phyloP scores from a whole-genome alignment of 2,888 invertebrate species.

The Serrognathus titanus region DNA sequence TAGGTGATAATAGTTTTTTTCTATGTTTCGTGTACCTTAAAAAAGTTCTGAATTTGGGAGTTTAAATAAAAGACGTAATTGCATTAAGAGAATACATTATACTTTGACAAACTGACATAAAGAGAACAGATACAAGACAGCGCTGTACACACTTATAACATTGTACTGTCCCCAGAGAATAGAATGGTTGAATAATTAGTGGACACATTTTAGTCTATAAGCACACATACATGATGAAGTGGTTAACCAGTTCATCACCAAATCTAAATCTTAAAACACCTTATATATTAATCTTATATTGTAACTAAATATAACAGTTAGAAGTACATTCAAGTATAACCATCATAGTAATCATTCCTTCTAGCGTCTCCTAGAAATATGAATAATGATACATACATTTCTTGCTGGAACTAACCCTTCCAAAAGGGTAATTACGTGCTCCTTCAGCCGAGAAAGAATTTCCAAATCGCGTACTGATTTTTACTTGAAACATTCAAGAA shows the following conservation, averaged over 20 bases:
- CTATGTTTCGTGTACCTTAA: too few species aligned
- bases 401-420: neutral
- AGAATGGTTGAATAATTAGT: slow-evolving; percentile 9
- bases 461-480: slow-evolving; percentile 26
- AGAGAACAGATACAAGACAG: slow-evolving; percentile 30
- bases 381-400: slow-evolving; percentile 1
- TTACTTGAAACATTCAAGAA: slow-evolving; percentile 19
- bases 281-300: slow-evolving; percentile 20
- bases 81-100: slow-evolving; percentile 47
- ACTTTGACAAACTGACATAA: slow-evolving; percentile 35
- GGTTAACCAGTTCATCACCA: slow-evolving; percentile 36
- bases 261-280: slow-evolving; percentile 26
- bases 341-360: slow-evolving; percentile 29
- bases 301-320: slow-evolving; percentile 20
- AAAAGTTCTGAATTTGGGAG: neutral
- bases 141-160: slow-evolving; percentile 12
- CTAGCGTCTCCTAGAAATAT: neutral
- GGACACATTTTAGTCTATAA: slow-evolving; percentile 12
- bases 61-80: slow-evolving; percentile 28
- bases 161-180: neutral
- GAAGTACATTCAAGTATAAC: slow-evolving; percentile 18
- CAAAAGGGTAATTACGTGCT: neutral
- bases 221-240: slow-evolving; percentile 32
- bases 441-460: slow-evolving; percentile 11
- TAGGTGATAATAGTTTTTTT: too few species aligned